These are phyloP conservation scores for Belgica antarctica DNA, from an alignment of 2,888 invertebrate genomes.

Conservation along the genomic window DNA sequence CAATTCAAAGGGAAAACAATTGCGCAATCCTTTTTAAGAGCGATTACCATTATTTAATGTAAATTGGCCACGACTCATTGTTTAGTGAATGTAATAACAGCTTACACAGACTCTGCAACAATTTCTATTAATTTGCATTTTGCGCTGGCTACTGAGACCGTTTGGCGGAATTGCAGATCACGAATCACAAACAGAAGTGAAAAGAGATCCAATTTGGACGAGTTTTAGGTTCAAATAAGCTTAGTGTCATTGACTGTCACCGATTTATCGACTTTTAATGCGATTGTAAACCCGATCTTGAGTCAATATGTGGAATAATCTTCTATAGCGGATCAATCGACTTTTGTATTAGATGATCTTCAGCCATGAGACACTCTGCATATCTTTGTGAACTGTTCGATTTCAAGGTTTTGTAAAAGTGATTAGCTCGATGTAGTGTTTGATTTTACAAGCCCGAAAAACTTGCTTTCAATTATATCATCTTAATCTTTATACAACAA, in stretches of 20 bases:
- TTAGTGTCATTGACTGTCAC: background rate
- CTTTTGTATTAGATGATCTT: background rate
- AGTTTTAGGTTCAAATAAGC: background rate
- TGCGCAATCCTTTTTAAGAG: background rate
- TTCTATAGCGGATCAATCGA: background rate
- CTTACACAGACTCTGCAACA: background rate
- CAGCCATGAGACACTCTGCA: background rate
- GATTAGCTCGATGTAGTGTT: too few species aligned
- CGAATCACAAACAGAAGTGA: background rate
- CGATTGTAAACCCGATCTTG: background rate
- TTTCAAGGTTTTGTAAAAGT: background rate
- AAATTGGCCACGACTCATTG: conserved; percentile 10
- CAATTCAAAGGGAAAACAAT: background rate
- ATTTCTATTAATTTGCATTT: conserved; percentile 11
- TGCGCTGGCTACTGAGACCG: conserved; percentile 4
- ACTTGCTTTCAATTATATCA: background rate
- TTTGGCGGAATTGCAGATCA: background rate
- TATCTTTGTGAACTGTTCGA: background rate
- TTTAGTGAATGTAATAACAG: conserved; percentile 6
- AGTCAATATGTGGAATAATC: too few species aligned
- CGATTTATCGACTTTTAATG: conserved; percentile 5
- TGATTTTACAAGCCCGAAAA: background rate
- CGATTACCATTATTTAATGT: background rate
- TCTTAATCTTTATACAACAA: background rate
- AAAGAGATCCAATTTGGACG: background rate